phyloP scores from a whole-genome alignment of 2,113 vertebrate genomes.

The Tetrax tetrax region DNA sequence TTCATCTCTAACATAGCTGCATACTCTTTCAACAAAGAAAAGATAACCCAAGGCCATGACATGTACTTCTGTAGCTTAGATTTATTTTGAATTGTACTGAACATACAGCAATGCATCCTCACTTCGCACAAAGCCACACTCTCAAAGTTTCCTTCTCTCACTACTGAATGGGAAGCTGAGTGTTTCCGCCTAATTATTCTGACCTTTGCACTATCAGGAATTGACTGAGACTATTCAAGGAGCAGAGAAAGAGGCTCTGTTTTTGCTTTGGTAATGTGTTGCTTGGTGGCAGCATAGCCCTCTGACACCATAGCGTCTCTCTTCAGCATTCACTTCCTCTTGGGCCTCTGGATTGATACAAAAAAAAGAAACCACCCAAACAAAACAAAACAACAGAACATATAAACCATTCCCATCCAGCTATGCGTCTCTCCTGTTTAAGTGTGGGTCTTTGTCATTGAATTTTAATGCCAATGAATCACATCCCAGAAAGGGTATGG shows the following conservation, averaged over 20 bases:
- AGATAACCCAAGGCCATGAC: background rate
- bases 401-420: background rate
- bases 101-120: background rate
- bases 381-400: background rate
- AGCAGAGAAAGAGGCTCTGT: constrained; percentile 8
- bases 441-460: background rate
- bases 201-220: constrained; percentile 35
- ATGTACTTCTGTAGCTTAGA: background rate
- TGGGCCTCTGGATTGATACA: background rate
- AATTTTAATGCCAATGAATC: background rate
- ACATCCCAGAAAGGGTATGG: background rate
- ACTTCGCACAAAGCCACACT: background rate
- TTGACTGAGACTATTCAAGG: constrained; percentile 26
- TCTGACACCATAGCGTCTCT: background rate
- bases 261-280: background rate
- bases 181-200: constrained; percentile 51
- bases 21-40: background rate
- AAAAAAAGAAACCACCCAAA: background rate
- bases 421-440: background rate
- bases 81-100: constrained; percentile 15
- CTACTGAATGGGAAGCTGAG: background rate
- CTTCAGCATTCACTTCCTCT: background rate
- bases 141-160: background rate
- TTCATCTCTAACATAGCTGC: background rate
- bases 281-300: background rate